Evolutionary conservation across 2,888 invertebrate genomes (phyloP), one percentile per base, ranked within the genome.

Genomic region (Lasioglossum morio): DNA sequence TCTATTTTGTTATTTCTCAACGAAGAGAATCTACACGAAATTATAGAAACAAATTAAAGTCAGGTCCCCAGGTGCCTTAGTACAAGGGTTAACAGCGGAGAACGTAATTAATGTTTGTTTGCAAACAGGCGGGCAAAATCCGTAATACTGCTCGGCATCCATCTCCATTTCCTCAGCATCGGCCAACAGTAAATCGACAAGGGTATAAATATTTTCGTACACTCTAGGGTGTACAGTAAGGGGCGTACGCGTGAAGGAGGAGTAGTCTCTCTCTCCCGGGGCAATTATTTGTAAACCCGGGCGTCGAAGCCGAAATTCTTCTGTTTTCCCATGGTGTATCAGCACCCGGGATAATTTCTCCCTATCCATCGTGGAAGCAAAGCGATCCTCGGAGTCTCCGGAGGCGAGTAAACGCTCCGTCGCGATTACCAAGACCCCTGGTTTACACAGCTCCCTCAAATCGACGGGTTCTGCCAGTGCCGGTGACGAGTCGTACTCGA

Each of bases 401-500:
- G 46, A 72, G 78, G 80, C 81, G 83, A 86, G 86, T 74, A 85
- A 82, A 80, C 76, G 72, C 76, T 60, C 57, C 46, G 70, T 43
- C 23, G 74, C 66, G 79, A 85, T 87, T 82, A 85, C 85, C 82
- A 40, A 75, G 77, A 57, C 16, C 30, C 75, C 19, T 34, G 66
- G 30, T 66, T 66, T 66, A 30, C 79, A 87, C 84, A 60, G 27
- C 60, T 88, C 79, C 79, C 79, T 82, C 85, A 72, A 53, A 72
- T 40, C n/a, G 34, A 53, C 66, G 34, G 66, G 63, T 69, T 79
- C n/a, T 66, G 81, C 73, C 85, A 79, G 72, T 72, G 75, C 8
- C 30, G 66, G 60, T 85, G 91, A 91, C 88, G 63, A 88, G 84
- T 89, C 78, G 82, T 77, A 82, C 81, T 90, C 85, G 86, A 85